These are phyloP conservation scores for Mastigias papua DNA, from an alignment of 30 jellyfish, hydroid and myxozoan species.

Conservation along the genomic window DNA sequence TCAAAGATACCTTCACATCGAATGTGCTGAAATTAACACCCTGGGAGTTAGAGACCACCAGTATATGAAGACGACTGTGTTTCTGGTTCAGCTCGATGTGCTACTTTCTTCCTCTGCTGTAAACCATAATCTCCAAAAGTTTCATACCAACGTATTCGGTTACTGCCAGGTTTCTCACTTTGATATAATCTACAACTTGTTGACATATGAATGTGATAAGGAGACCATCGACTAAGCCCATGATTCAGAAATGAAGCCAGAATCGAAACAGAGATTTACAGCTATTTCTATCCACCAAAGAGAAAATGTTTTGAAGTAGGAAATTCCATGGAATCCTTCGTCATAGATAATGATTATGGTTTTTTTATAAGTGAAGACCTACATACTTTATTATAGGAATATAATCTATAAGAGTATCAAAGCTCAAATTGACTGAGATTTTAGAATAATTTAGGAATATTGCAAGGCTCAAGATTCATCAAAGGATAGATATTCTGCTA, in stretches of 20 bases:
- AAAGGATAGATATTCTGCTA: no score
- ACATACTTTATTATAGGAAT: no score
- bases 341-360: no score
- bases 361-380: no score
- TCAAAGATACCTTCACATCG: no score
- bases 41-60: background rate
- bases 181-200: conserved; percentile 28
- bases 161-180: conserved; percentile 24
- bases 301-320: background rate
- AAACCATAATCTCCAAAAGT: background rate
- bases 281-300: conserved; percentile 4
- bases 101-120: background rate
- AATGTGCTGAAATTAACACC: no score
- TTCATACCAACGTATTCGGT: conserved; percentile 2
- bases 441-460: no score
- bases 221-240: background rate
- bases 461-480: no score
- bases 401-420: no score
- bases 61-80: background rate
- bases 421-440: no score
- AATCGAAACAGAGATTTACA: conserved; percentile 29
- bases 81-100: background rate
- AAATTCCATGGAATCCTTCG: background rate
- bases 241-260: conserved; percentile 19
- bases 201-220: conserved; percentile 50